A percentile compares a stretch with the other conserved stretches of the same genome.
phyloP scores from a whole-genome alignment of 2,888 invertebrate genomes.

The Pocota personata region DNA sequence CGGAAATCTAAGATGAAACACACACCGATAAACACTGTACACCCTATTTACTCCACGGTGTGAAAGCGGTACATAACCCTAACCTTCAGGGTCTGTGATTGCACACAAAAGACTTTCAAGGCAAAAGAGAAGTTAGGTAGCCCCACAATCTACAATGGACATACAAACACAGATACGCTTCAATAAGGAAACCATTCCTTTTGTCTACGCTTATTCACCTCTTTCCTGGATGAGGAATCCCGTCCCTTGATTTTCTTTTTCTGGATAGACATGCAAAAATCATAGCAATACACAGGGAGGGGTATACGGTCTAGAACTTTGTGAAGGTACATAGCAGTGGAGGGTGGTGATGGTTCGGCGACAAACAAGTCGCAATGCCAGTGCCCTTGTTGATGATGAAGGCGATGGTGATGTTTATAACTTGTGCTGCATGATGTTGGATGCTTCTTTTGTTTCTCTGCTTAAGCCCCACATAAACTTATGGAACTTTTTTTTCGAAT shows the following conservation, averaged over 20 bases:
- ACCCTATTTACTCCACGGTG: conserved; percentile 55
- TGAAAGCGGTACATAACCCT: conserved; percentile 62
- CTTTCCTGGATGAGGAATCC: conserved; percentile 48
- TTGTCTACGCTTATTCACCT: conserved; percentile 53
- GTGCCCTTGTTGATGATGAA: conserved; percentile 42
- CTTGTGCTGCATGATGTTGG: conserved; percentile 56
- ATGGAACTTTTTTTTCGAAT: background rate
- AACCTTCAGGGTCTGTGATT: conserved; percentile 67
- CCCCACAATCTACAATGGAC: conserved; percentile 54
- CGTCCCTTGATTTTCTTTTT: background rate
- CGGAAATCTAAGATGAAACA: conserved; percentile 47
- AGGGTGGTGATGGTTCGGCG: conserved; percentile 26
- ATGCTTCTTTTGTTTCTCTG: conserved; percentile 4
- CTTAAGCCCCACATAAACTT: background rate
- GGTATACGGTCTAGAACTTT: background rate
- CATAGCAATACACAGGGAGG: background rate
- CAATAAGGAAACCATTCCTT: conserved; percentile 62
- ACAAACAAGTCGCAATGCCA: conserved; percentile 62
- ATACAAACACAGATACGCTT: conserved; percentile 72
- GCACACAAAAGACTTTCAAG: conserved; percentile 49
- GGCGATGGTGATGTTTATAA: conserved; percentile 53
- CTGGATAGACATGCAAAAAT: conserved; percentile 47
- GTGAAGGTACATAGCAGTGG: background rate
- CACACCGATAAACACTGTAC: background rate
- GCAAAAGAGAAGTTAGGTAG: conserved; percentile 3